These are phyloP conservation scores for Podarcis cretensis DNA, from an alignment of 2,113 vertebrate species.

Conservation along the genomic window DNA sequence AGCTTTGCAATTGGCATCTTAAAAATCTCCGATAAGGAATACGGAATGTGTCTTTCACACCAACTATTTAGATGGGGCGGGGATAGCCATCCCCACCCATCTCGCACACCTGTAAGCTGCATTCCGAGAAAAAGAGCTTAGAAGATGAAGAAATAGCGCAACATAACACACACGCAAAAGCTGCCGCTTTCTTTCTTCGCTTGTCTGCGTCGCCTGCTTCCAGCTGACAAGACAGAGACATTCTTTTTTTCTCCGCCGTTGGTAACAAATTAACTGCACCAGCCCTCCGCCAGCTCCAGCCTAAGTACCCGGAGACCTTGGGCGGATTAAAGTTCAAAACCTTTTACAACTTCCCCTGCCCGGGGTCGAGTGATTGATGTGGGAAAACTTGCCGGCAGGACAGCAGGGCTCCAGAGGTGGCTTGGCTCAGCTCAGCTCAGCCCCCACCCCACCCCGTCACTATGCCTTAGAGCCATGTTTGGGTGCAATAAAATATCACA, in stretches of 20 bases:
- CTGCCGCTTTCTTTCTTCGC: neutral
- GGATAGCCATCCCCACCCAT: no score
- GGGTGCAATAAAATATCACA: neutral
- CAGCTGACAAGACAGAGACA: neutral
- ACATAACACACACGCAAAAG: neutral
- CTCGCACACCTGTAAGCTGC: no score
- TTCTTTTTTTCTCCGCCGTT: neutral
- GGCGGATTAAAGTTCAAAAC: conserved; percentile 31
- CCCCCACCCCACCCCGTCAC: no score
- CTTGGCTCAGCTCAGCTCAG: neutral
- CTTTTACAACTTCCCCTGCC: conserved; percentile 30
- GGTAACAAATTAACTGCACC: conserved; percentile 6
- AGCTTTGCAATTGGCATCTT: neutral
- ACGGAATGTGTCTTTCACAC: neutral
- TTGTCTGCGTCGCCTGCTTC: neutral
- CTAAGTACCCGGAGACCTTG: neutral
- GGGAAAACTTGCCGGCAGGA: neutral
- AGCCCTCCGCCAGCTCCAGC: neutral
- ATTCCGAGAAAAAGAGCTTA: neutral
- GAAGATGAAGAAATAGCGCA: no score
- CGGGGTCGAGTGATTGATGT: conserved; percentile 4
- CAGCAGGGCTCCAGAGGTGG: neutral
- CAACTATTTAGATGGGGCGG: no score
- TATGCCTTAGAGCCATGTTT: neutral
- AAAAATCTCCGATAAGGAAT: neutral